Evolutionary conservation across 92 coral and sea anemone species (phyloP).

Genomic region (Palythoa grandis): DNA sequence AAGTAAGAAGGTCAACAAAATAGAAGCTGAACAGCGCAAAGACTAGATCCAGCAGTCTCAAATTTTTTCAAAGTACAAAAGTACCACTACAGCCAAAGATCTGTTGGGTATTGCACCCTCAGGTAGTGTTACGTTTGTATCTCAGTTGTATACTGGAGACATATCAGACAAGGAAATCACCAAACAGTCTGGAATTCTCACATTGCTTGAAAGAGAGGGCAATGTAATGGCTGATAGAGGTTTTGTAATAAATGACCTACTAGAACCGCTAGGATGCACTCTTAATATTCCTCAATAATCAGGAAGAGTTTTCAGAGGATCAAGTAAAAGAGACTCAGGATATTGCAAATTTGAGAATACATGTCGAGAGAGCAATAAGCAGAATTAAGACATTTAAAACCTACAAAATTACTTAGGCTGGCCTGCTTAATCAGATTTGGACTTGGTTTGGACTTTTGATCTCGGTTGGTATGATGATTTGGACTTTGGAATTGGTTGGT

Average conservation of each 20-base stretch:
- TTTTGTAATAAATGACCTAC: conserved; percentile 32
- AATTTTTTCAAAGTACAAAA: conserved; percentile 28
- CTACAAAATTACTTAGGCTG: too few relatives aligned
- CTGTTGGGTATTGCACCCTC: conserved; percentile 45
- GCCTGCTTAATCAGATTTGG: too few relatives aligned
- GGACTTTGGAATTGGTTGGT: neutral
- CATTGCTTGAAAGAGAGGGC: conserved; percentile 28
- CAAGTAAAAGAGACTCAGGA: conserved; percentile 1
- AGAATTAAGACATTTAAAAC: neutral
- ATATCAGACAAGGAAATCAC: conserved; percentile 48
- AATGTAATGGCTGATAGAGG: conserved; percentile 53
- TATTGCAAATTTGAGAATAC: neutral
- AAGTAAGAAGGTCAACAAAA: too few relatives aligned
- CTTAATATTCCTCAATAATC: conserved; percentile 37
- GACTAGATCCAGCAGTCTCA: too few relatives aligned
- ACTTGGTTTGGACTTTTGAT: too few relatives aligned
- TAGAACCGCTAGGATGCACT: conserved; percentile 23
- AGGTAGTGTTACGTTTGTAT: conserved; percentile 43
- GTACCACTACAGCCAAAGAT: conserved; percentile 49
- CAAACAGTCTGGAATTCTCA: conserved; percentile 43
- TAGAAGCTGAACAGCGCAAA: too few relatives aligned
- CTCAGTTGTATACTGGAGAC: conserved; percentile 45
- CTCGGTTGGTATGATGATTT: too few relatives aligned
- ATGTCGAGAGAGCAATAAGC: conserved; percentile 17
- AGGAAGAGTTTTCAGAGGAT: conserved; percentile 36